Evolutionary conservation across 2,113 vertebrate species (phyloP).

Genomic region (Onychostoma macrolepis): DNA sequence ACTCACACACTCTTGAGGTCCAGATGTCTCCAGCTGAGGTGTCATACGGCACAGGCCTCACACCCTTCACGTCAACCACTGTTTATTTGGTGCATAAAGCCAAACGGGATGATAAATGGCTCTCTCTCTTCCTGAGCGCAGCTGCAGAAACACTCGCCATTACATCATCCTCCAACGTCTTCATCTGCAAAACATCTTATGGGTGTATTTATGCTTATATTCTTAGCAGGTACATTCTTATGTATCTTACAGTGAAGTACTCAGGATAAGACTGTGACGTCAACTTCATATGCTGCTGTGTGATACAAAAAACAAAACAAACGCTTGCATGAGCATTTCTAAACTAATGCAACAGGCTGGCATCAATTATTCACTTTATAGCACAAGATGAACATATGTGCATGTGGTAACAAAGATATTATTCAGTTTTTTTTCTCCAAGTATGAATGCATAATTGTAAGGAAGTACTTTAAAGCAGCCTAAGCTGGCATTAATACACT

Average conservation of each 20-base stretch:
- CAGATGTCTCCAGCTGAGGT: constrained; percentile 17
- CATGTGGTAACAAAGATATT: background rate
- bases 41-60: constrained; percentile 26
- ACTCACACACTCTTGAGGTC: background rate
- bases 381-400: background rate
- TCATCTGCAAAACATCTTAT: constrained; percentile 48
- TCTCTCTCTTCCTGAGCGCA: constrained; percentile 21
- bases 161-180: constrained; percentile 57
- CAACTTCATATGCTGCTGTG: background rate
- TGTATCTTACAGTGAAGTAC: background rate
- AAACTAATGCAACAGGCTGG: background rate
- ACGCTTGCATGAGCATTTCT: background rate
- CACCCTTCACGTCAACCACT: constrained; percentile 53
- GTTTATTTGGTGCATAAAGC: constrained; percentile 60
- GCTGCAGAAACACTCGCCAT: constrained; percentile 43
- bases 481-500: background rate
- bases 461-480: background rate
- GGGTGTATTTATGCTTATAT: background rate
- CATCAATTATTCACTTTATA: background rate
- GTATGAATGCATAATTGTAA: background rate
- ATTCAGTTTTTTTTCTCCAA: background rate
- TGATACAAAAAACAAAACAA: no score
- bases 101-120: constrained; percentile 8
- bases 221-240: background rate
- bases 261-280: background rate